phyloP scores from a whole-genome alignment of 1,140 invertebrate genomes.

The Thalassaphorura encarpata region DNA sequence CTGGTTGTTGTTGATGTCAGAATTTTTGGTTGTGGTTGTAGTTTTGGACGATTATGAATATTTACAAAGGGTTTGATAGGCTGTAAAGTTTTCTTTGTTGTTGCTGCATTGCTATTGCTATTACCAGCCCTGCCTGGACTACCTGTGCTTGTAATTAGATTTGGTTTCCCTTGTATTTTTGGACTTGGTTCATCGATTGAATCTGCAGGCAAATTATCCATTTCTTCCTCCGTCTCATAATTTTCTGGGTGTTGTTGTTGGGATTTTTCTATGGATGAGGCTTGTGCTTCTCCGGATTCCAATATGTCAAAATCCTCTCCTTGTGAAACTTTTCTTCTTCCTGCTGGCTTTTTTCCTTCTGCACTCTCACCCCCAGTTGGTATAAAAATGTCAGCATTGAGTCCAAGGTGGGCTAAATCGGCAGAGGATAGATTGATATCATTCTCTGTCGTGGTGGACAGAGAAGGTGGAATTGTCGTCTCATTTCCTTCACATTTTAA shows the following conservation, averaged over 20 bases:
- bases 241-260: conserved; percentile 18
- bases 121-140: neutral
- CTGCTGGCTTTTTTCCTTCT: neutral
- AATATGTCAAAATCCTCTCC: conserved; percentile 4
- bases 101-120: neutral
- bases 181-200: neutral
- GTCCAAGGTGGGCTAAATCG: neutral
- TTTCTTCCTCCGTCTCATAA: conserved; percentile 27
- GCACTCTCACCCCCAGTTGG: neutral
- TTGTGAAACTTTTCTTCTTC: neutral
- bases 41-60: conserved; percentile 19
- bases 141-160: neutral
- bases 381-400: neutral
- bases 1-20: conserved; percentile 27
- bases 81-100: neutral
- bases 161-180: neutral
- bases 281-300: neutral
- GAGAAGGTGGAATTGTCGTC: neutral
- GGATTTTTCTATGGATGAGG: neutral
- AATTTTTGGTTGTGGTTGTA: conserved; percentile 33
- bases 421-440: conserved; percentile 4
- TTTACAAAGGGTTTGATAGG: conserved; percentile 31
- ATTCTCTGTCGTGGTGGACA: conserved; percentile 5
- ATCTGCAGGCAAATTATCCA: neutral
- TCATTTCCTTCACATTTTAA: conserved; percentile 17